phyloP scores from a whole-genome alignment of 2,888 invertebrate species.

The Lithosia quadra region DNA sequence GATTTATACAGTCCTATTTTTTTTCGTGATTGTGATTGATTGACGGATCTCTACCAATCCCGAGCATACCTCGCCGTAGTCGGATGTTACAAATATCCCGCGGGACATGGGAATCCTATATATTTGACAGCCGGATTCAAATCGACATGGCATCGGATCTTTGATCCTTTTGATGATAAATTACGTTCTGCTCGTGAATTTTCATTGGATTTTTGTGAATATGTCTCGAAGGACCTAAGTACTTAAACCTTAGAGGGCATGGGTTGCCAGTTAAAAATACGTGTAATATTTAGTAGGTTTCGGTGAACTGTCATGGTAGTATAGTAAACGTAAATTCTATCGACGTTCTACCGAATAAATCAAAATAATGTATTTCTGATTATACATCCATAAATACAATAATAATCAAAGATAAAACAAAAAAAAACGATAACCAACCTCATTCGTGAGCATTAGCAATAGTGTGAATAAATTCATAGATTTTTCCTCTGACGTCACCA shows the following conservation, averaged over 20 bases:
- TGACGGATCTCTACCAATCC: background rate
- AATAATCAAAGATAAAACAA: too few relatives aligned
- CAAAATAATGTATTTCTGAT: too few relatives aligned
- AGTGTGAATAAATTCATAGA: background rate
- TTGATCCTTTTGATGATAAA: background rate
- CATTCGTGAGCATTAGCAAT: background rate
- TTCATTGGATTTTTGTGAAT: conserved; percentile 1
- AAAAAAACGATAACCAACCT: background rate
- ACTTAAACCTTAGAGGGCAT: background rate
- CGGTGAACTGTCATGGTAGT: too few relatives aligned
- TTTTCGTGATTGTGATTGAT: conserved; percentile 8
- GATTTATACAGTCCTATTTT: background rate
- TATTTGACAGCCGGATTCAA: conserved; percentile 13
- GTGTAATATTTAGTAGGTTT: background rate
- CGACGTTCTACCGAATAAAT: too few relatives aligned
- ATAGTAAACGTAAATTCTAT: too few relatives aligned
- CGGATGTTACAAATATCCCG: conserved; percentile 5
- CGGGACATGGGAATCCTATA: conserved; percentile 3
- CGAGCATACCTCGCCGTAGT: background rate
- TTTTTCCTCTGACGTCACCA: background rate
- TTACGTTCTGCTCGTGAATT: background rate
- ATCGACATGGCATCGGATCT: background rate
- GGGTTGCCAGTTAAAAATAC: background rate
- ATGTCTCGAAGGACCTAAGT: background rate
- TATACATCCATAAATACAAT: too few relatives aligned